Conservation (phyloP, 2,113 vertebrate genomes). For the Lepisosteus oculatus region DNA sequence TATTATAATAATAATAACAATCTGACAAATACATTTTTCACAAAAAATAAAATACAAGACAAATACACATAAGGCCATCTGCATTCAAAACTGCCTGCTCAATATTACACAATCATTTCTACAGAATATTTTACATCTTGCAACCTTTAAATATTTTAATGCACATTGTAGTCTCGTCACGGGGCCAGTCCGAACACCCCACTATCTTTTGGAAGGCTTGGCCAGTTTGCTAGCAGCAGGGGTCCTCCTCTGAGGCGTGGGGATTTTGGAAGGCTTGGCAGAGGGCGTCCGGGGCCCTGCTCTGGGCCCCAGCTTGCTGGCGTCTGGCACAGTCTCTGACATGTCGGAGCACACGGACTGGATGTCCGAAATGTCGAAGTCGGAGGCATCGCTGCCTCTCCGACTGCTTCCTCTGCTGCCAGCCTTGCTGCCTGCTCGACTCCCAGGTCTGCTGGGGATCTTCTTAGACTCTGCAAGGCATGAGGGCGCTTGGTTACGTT, state of each 20-base stretch:
- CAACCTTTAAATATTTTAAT: constrained; percentile 84
- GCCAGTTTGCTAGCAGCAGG: constrained; percentile 80
- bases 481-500: not conserved
- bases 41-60: constrained; percentile 89
- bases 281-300: constrained; percentile 74
- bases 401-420: constrained; percentile 95
- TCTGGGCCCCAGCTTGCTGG: constrained; percentile 71
- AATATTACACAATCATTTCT: constrained; percentile 88
- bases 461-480: constrained; percentile 68
- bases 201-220: constrained; percentile 94
- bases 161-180: constrained; percentile 62
- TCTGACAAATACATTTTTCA: constrained; percentile 79
- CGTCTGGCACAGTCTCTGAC: constrained; percentile 79
- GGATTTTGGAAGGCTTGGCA: constrained; percentile 93
- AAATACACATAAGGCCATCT: constrained; percentile 93
- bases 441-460: constrained; percentile 80
- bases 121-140: constrained; percentile 97
- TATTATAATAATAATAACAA: constrained; percentile 55
- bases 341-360: constrained; percentile 91
- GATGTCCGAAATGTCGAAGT: constrained; percentile 99
- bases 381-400: constrained; percentile 91
- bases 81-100: constrained; percentile 83
- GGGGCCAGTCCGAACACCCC: constrained; percentile 48
- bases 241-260: constrained; percentile 84
- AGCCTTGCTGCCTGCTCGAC: constrained; percentile 84